Evolutionary conservation across 2,888 invertebrate species (phyloP), one percentile per base, ranked within the genome.

Genomic region (Drosophila incognita): DNA sequence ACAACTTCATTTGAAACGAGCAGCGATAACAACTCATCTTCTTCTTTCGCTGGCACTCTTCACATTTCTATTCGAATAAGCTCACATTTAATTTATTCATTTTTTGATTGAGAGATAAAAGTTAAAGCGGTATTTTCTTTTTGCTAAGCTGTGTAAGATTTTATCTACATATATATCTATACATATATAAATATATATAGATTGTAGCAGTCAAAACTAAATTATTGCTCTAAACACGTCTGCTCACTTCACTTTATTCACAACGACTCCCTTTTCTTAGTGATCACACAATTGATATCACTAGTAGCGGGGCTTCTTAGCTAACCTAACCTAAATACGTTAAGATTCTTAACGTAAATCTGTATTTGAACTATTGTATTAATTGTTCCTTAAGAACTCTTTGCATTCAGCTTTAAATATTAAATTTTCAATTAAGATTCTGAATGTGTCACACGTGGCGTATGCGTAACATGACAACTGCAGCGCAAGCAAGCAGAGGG

Each of bases 391-490:
- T 36, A n/a, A n/a, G 38, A 56, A 38, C 38, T 33, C 0, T 1
- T 3, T 38, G 56, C 31, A 2, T 24, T 10, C 15, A 46, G 24
- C 15, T 35, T 59, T 35, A 52, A 65, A 42, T 58, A 31, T 21
- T 27, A 11, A 29, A 53, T 27, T 40, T 54, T 35, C 27, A 31
- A 35, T 33, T 42, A n/a, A 29, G 49, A 21, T 52, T n/a, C 24
- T 11, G 11, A 24, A 60, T 33, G 29, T 38, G 40, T 40, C 66
- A 54, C 85, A 82, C 83, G 68, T 80, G 85, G 72, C 82, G 88
- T 72, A 81, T 87, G 53, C 53, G 66, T 64, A 64, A 82, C 57
- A 46, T 57, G 56, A 29, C 18, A 8, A 63, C 35, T 36, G 31
- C 54, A 42, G 38, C 27, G 40, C 21, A 27, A 8, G 24, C 18